These are phyloP conservation scores for Dipodomys spectabilis DNA, from an alignment of 2,113 vertebrate species.

Conservation along the genomic window DNA sequence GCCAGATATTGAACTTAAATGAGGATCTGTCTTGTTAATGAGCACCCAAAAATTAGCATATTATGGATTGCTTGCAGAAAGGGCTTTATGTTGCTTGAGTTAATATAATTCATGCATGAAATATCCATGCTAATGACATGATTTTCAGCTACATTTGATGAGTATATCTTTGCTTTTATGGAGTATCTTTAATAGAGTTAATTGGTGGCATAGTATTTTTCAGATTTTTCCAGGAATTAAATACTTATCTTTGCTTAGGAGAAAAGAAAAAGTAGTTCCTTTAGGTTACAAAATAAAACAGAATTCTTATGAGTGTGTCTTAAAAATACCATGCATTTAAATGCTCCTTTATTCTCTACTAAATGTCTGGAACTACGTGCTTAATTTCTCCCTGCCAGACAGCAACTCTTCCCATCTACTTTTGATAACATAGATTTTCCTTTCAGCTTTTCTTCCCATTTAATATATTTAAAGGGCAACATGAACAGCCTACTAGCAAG, in stretches of 20 bases:
- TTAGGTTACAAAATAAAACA: conserved; percentile 23
- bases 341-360: background rate
- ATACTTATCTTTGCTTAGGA: background rate
- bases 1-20: conserved; percentile 32
- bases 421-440: conserved; percentile 39
- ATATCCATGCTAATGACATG: conserved; percentile 49
- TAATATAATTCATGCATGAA: conserved; percentile 40
- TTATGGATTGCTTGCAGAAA: conserved; percentile 30
- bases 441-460: background rate
- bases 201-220: background rate
- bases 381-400: background rate
- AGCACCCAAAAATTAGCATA: conserved; percentile 40
- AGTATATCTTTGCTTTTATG: conserved; percentile 51
- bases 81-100: conserved; percentile 19
- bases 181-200: conserved; percentile 5
- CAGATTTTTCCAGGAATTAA: background rate
- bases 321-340: background rate
- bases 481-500: conserved; percentile 4
- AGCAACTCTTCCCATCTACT: background rate
- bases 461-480: conserved; percentile 49
- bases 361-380: background rate
- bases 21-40: conserved; percentile 43
- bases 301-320: background rate
- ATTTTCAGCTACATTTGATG: conserved; percentile 62
- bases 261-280: conserved; percentile 16